These are phyloP conservation scores for Ailuropoda melanoleuca DNA, from an alignment of 2,113 vertebrate genomes.

Conservation along the genomic window DNA sequence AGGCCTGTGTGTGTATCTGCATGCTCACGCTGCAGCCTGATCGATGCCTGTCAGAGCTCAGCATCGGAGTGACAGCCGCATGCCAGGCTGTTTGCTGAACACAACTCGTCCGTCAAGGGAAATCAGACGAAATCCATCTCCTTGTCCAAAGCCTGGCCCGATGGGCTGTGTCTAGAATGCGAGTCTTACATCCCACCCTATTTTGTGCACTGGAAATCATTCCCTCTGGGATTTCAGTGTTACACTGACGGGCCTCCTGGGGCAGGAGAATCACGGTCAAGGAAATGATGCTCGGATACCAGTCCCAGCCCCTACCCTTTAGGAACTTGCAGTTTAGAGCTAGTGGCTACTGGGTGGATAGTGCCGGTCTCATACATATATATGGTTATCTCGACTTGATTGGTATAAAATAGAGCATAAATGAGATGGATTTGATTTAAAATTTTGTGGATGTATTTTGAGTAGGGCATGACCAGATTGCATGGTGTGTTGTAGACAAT, in stretches of 20 bases:
- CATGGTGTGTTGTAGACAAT: neutral
- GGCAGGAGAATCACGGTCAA: neutral
- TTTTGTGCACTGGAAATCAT: neutral
- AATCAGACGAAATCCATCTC: conserved; percentile 75
- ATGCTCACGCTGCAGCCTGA: conserved; percentile 67
- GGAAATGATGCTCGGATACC: neutral
- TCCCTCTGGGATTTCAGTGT: neutral
- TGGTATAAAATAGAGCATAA: neutral
- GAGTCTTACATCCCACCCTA: conserved; percentile 19
- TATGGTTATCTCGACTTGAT: neutral
- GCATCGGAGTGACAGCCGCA: conserved; percentile 68
- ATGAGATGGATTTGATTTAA: conserved; percentile 6
- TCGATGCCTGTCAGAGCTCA: conserved; percentile 75
- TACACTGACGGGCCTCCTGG: neutral
- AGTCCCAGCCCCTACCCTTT: neutral
- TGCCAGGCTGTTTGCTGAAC: conserved; percentile 73
- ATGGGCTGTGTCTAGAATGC: conserved; percentile 54
- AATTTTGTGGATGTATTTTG: conserved; percentile 6
- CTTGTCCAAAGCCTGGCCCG: conserved; percentile 48
- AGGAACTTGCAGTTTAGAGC: neutral
- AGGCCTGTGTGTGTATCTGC: conserved; percentile 42
- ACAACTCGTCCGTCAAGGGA: conserved; percentile 72
- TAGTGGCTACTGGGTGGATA: neutral
- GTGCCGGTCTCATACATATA: neutral
- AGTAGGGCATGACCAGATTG: neutral